A percentile compares a stretch with the other conserved stretches of the same genome.
Conservation (phyloP, 2,888 invertebrate genomes). For the Tenthredo amoena region DNA sequence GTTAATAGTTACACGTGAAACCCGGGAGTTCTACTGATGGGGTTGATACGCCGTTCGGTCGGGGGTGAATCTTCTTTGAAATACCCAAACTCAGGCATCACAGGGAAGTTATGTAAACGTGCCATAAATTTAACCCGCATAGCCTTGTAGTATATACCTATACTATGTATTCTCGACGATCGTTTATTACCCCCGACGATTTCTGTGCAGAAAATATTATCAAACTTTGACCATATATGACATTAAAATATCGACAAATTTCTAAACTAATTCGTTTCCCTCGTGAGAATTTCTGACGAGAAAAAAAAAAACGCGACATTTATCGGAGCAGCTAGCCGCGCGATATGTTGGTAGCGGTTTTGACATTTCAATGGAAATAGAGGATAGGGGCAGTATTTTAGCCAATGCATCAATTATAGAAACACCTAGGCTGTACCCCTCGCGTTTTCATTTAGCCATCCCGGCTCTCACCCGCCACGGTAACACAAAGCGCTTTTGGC, state of each 20-base stretch:
- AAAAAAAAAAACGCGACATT: background rate
- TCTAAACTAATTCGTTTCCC: background rate
- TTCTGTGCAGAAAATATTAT: background rate
- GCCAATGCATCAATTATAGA: slow-evolving; percentile 75
- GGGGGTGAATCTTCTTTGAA: slow-evolving; percentile 14
- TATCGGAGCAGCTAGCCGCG: background rate
- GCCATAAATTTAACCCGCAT: background rate
- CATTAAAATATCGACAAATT: background rate
- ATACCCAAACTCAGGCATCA: background rate
- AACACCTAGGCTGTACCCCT: slow-evolving; percentile 63
- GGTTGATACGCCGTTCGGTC: background rate
- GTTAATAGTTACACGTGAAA: slow-evolving; percentile 3
- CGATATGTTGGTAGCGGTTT: slow-evolving; percentile 65
- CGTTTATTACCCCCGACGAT: background rate
- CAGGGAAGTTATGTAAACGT: background rate
- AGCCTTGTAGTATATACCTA: background rate
- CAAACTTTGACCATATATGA: background rate
- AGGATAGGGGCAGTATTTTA: slow-evolving; percentile 51
- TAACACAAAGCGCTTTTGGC: slow-evolving; percentile 61
- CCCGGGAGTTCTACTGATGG: slow-evolving; percentile 23
- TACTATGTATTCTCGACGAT: background rate
- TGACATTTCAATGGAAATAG: slow-evolving; percentile 70
- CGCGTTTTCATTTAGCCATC: slow-evolving; percentile 6
- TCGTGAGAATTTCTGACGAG: background rate
- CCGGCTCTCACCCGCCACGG: background rate